Percentiles rank a stretch among this genome's conserved stretches.
These are phyloP conservation scores for Ammodytes marinus DNA, from an alignment of 2,113 vertebrate species.

Conservation along the genomic window DNA sequence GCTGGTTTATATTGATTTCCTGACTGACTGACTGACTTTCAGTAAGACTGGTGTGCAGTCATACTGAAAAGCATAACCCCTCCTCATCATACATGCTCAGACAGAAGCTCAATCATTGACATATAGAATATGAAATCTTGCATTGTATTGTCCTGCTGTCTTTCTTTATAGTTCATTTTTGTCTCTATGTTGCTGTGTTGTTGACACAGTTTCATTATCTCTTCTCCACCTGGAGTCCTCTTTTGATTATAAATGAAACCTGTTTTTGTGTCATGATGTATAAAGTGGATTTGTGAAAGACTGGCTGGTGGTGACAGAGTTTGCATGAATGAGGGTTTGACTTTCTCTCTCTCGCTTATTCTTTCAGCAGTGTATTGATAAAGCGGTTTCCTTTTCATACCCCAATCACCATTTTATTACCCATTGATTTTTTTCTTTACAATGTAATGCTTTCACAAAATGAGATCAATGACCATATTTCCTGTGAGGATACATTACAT, in stretches of 20 bases:
- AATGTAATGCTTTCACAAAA: neutral
- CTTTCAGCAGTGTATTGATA: neutral
- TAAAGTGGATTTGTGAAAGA: neutral
- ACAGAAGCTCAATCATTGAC: neutral
- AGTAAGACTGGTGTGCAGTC: neutral
- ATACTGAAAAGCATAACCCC: neutral
- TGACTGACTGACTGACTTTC: neutral
- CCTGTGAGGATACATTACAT: neutral
- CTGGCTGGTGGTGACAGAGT: neutral
- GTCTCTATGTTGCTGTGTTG: neutral
- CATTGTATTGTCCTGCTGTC: neutral
- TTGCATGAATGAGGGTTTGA: neutral
- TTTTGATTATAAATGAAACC: slow-evolving; percentile 7
- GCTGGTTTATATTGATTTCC: slow-evolving; percentile 30
- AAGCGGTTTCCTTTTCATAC: neutral
- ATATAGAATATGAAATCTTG: no score
- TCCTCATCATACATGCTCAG: neutral
- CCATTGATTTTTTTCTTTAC: neutral
- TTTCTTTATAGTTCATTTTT: neutral
- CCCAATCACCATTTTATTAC: neutral
- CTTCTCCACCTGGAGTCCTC: neutral
- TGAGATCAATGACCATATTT: neutral
- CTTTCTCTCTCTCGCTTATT: neutral
- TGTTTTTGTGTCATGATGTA: slow-evolving; percentile 7
- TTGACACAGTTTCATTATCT: neutral